Percentiles rank a stretch among this genome's conserved stretches.
phyloP scores from a whole-genome alignment of 1,140 invertebrate genomes.

The Muscidifurax raptorellus region DNA sequence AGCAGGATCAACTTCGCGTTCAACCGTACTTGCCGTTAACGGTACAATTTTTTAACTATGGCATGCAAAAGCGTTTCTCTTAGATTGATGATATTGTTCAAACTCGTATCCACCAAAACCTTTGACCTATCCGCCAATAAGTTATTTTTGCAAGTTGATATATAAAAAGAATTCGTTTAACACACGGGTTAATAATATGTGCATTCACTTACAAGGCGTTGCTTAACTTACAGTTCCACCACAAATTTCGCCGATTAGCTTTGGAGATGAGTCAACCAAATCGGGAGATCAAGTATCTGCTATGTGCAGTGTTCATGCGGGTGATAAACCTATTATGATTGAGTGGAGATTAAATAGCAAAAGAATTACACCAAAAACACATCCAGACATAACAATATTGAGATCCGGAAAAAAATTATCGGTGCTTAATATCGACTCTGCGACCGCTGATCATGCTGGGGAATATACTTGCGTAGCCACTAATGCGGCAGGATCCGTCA shows the following conservation, averaged over 20 bases:
- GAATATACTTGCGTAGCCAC: slow-evolving; percentile 88
- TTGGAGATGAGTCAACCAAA: slow-evolving; percentile 87
- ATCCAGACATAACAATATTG: slow-evolving; percentile 83
- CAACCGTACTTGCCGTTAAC: slow-evolving; percentile 77
- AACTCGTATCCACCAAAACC: background rate
- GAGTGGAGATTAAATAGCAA: slow-evolving; percentile 86
- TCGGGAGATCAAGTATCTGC: slow-evolving; percentile 86
- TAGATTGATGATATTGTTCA: background rate
- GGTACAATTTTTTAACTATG: slow-evolving; percentile 65
- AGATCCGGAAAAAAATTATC: slow-evolving; percentile 86
- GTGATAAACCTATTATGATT: slow-evolving; percentile 85
- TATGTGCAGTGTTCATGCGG: slow-evolving; percentile 85
- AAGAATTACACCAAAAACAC: slow-evolving; percentile 76
- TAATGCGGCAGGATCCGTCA: slow-evolving; percentile 84
- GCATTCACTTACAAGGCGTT: background rate
- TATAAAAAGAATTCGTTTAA: slow-evolving; percentile 53
- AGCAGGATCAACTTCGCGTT: slow-evolving; percentile 79
- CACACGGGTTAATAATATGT: background rate
- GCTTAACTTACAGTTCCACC: slow-evolving; percentile 80
- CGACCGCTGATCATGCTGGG: slow-evolving; percentile 85
- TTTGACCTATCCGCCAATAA: background rate
- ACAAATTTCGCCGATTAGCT: slow-evolving; percentile 85
- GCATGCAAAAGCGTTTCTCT: background rate
- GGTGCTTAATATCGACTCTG: slow-evolving; percentile 85
- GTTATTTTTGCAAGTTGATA: slow-evolving; percentile 57